phyloP scores from a whole-genome alignment of 2,113 vertebrate species.

The Halichoerus grypus region DNA sequence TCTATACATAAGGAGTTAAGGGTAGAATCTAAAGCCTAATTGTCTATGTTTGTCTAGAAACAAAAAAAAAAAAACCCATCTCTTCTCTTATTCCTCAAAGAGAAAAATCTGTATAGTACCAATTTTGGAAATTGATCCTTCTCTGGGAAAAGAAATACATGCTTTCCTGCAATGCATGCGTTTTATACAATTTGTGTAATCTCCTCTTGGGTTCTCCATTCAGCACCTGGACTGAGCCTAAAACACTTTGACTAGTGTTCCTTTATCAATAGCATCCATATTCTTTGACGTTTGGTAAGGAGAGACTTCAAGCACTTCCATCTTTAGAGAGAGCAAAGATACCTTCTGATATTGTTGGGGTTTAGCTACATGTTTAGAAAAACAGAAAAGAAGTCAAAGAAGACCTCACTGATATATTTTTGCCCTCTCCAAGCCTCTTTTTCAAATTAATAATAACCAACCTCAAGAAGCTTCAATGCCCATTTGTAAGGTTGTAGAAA shows the following conservation, averaged over 20 bases:
- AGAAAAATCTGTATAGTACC: background rate
- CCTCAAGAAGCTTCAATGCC: slow-evolving; percentile 70
- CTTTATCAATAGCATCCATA: background rate
- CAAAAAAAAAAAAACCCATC: background rate
- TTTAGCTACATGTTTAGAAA: background rate
- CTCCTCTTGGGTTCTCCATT: background rate
- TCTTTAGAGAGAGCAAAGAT: background rate
- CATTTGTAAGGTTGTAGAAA: slow-evolving; percentile 82
- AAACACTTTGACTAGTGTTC: background rate
- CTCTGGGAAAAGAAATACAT: background rate
- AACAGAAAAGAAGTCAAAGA: background rate
- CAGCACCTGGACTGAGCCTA: background rate
- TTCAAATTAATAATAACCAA: slow-evolving; percentile 78
- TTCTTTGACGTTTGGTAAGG: background rate
- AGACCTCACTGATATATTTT: slow-evolving; percentile 38
- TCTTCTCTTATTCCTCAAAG: background rate
- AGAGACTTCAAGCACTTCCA: background rate
- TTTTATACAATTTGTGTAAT: background rate
- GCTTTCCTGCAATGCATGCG: background rate
- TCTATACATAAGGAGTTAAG: background rate
- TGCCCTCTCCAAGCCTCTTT: slow-evolving; percentile 69
- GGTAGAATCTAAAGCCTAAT: background rate
- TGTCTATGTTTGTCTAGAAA: background rate
- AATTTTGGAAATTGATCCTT: slow-evolving; percentile 7
- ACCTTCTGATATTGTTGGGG: background rate